Conservation (phyloP, 1,140 invertebrate genomes). For the Bombus picipes region DNA sequence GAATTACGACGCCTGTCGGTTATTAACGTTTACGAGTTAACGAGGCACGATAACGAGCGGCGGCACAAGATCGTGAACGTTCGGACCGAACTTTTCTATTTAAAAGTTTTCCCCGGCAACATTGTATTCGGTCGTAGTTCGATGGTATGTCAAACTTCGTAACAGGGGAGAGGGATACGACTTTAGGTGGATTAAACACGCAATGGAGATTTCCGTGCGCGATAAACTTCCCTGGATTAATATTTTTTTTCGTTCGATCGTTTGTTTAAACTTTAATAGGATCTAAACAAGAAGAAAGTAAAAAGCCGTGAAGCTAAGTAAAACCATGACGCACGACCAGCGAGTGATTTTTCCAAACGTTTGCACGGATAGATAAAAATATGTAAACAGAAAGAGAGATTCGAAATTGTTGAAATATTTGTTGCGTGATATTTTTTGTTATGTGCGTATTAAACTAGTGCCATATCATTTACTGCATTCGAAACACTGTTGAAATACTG, state of each 20-base stretch:
- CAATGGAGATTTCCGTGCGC: conserved; percentile 51
- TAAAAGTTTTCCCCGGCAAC: conserved; percentile 58
- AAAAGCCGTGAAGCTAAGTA: conserved; percentile 26
- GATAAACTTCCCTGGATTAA: conserved; percentile 50
- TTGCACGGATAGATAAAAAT: neutral
- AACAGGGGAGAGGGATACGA: neutral
- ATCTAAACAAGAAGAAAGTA: conserved; percentile 4
- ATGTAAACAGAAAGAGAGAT: neutral
- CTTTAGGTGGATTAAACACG: conserved; percentile 47
- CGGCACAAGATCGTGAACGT: conserved; percentile 28
- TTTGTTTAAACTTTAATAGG: conserved; percentile 37
- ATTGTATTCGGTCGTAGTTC: conserved; percentile 34
- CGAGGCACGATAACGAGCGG: conserved; percentile 52
- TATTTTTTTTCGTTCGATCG: conserved; percentile 52
- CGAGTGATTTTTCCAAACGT: too few relatives aligned
- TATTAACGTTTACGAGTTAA: conserved; percentile 64
- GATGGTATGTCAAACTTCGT: conserved; percentile 32
- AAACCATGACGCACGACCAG: too few relatives aligned
- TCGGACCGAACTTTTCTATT: conserved; percentile 61
- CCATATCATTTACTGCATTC: too few relatives aligned
- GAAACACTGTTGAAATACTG: neutral
- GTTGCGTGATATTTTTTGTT: neutral
- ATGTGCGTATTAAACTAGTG: too few relatives aligned
- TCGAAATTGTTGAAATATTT: neutral
- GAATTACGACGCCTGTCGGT: conserved; percentile 58